These are phyloP conservation scores for Montipora efflorescens DNA, from an alignment of 64 coral and sea anemone species.

Conservation along the genomic window DNA sequence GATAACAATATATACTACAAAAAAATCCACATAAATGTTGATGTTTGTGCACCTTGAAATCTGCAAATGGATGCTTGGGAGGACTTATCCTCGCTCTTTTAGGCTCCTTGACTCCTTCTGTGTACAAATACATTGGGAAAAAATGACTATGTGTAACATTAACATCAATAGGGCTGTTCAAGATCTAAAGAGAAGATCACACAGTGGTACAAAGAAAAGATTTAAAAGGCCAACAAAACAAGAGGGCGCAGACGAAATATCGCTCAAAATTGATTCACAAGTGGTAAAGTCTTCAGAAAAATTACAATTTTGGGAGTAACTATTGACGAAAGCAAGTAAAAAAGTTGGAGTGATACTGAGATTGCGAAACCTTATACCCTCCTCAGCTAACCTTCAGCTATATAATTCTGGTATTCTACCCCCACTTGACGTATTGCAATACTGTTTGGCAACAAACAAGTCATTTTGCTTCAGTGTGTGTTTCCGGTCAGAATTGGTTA, in stretches of 20 bases:
- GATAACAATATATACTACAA: no score
- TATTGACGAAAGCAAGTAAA: constrained; percentile 23
- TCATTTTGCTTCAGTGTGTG: no score
- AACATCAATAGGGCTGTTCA: no score
- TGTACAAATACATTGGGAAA: not conserved
- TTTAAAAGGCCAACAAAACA: no score
- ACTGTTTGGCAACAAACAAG: constrained; percentile 18
- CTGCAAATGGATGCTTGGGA: constrained; percentile 72
- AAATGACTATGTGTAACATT: not conserved
- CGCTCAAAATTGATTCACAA: no score
- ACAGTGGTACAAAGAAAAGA: no score
- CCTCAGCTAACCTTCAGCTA: constrained; percentile 59
- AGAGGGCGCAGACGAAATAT: no score
- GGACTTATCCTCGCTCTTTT: constrained; percentile 80
- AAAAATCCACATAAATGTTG: no score
- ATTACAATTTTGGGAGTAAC: no score
- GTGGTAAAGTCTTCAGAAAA: no score
- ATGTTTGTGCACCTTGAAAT: constrained; percentile 65
- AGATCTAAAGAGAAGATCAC: no score
- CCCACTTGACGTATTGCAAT: constrained; percentile 23
- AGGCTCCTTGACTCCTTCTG: constrained; percentile 76
- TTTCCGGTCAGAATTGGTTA: no score
- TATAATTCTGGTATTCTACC: not conserved
- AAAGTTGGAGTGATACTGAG: constrained; percentile 56
- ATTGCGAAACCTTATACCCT: constrained; percentile 43